phyloP scores from a whole-genome alignment of 2,113 vertebrate genomes.

The Dipodomys spectabilis region DNA sequence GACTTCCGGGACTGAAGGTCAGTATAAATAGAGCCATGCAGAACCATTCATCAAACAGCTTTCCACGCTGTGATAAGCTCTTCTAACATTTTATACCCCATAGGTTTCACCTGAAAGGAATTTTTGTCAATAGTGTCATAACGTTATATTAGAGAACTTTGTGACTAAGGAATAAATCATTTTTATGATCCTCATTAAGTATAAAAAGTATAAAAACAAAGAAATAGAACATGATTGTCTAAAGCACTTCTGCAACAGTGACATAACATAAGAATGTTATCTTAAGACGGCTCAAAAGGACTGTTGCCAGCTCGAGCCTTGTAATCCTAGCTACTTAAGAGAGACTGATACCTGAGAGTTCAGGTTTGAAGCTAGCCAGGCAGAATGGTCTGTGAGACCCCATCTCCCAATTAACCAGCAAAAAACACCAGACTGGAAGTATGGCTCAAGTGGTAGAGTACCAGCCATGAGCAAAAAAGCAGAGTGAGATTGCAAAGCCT shows the following conservation, averaged over 20 bases:
- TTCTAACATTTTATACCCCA: neutral
- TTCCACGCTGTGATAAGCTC: neutral
- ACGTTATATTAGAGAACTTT: neutral
- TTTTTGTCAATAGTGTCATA: neutral
- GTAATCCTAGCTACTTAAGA: no score
- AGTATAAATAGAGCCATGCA: conserved; percentile 77
- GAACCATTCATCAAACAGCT: neutral
- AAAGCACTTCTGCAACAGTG: conserved; percentile 16
- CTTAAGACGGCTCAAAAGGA: neutral
- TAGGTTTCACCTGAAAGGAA: neutral
- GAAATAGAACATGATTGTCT: neutral
- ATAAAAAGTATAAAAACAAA: conserved; percentile 8
- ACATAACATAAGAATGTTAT: neutral
- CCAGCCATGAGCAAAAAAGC: no score
- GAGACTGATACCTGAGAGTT: no score
- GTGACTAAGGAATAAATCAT: conserved; percentile 53
- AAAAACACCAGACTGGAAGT: no score
- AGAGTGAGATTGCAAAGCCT: no score
- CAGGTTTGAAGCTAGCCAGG: no score
- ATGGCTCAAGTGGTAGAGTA: no score
- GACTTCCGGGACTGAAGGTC: conserved; percentile 93
- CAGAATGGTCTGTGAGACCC: no score
- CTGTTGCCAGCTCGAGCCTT: no score
- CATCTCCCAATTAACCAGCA: no score
- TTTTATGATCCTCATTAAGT: conserved; percentile 33